Base-by-base conservation (phyloP, 1,140 invertebrate genomes). In the Pectinophora gossypiella region DNA sequence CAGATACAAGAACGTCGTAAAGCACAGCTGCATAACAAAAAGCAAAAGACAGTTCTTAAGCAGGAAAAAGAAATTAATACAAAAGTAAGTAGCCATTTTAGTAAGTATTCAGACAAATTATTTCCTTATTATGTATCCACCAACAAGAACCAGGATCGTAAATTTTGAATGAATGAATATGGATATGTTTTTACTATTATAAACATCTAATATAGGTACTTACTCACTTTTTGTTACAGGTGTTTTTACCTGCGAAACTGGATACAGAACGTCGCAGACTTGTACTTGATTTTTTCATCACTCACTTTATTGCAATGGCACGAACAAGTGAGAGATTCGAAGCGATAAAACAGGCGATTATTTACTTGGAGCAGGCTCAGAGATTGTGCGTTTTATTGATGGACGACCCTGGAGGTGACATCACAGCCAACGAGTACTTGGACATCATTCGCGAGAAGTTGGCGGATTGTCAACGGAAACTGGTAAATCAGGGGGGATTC, bases 281-380 rank as follows among this genome's bases (percentile, higher is more conserved):
- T 48, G 80, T 94, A 0, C 72, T 95, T 0, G 89, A 92, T 54
- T 91, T 94, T 48, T 93, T 96, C 56, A 91, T 93, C 23, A 72
- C 89, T 13, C 92, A 93, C 57, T 94, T 94, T 54, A 88, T 94
- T 13, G 82, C 91, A 47, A 93, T 94, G 84, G 91, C 91, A 1
- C 82, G 90, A 43, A 86, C 83, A 19, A 91, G 91, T 61, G 88
- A 91, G 48, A 89, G 89, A 45, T 90, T 92, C 49, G 86, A 90
- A 13, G 88, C 91, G 1, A 76, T 86, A 18, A 74, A 84, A 40
- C 90, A 92, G 62, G 91, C 91, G 20, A 75, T 89, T 1, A 88
- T 92, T 16, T 95, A 94, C 56, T 72, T 95, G 9, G 88, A 92
- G 44, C 94, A 95, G 59, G 91, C 92, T 0, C 89, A 91, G 48